Evolutionary conservation across 2,797 vertebrate genomes (phyloP).

Genomic region (Amblyopsis hoosieri): DNA sequence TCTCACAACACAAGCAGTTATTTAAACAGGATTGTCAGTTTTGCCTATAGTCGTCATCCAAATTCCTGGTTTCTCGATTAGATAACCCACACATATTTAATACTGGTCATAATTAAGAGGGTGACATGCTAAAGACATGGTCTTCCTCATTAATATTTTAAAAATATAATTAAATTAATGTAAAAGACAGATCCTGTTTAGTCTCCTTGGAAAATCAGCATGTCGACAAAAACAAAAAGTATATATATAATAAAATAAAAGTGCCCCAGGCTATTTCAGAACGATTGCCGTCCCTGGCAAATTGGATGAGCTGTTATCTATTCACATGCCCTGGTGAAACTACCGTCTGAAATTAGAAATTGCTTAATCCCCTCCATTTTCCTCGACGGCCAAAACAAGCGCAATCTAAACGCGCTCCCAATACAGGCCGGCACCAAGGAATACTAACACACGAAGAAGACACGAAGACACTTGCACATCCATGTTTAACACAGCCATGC

Average conservation of each 20-base stretch:
- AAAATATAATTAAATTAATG: slow-evolving; percentile 27
- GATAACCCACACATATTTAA: slow-evolving; percentile 18
- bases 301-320: slow-evolving; percentile 56
- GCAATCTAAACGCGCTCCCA: slow-evolving; percentile 56
- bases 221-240: slow-evolving; percentile 22
- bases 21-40: slow-evolving; percentile 55
- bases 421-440: slow-evolving; percentile 44
- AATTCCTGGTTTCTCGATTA: slow-evolving; percentile 15
- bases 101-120: neutral
- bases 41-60: slow-evolving; percentile 22
- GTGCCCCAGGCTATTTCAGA: slow-evolving; percentile 57
- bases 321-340: slow-evolving; percentile 57
- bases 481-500: slow-evolving; percentile 67
- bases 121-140: neutral
- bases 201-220: slow-evolving; percentile 40
- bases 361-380: slow-evolving; percentile 64
- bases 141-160: slow-evolving; percentile 8
- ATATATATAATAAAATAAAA: slow-evolving; percentile 13
- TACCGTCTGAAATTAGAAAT: slow-evolving; percentile 65
- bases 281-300: slow-evolving; percentile 51
- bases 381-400: slow-evolving; percentile 57
- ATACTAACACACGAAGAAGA: slow-evolving; percentile 53
- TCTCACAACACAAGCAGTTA: slow-evolving; percentile 5
- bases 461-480: slow-evolving; percentile 55
- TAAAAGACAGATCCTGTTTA: slow-evolving; percentile 46